A percentile compares a stretch with the other conserved stretches of the same genome.
Conservation (phyloP, 2,888 invertebrate species). For the Thelaira solivaga region DNA sequence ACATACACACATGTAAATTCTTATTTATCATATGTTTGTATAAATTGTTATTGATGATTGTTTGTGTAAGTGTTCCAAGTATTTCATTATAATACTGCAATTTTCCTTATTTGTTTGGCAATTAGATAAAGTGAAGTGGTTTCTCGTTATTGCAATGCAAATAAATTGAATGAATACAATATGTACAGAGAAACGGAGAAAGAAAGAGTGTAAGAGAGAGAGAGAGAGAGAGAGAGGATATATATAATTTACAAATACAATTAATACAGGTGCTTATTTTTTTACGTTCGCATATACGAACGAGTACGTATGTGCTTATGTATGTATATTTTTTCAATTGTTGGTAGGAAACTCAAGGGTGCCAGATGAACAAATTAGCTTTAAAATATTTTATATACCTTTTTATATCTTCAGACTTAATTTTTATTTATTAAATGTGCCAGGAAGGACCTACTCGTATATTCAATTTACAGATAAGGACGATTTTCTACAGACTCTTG, state of each 20-base stretch:
- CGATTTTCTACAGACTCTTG: too few species aligned
- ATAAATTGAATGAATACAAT: not conserved
- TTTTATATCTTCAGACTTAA: too few species aligned
- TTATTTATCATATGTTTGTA: not conserved
- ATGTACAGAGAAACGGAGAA: too few species aligned
- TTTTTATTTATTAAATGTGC: too few species aligned
- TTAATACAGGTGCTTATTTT: not conserved
- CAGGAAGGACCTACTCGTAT: too few species aligned
- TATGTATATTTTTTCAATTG: not conserved
- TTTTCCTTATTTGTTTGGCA: conserved; percentile 52
- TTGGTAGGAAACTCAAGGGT: not conserved
- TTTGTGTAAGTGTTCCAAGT: conserved; percentile 7
- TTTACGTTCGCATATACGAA: too few species aligned
- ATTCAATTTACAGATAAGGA: too few species aligned
- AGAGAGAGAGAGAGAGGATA: not conserved
- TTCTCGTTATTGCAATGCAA: conserved; percentile 22
- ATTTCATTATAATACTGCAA: conserved; percentile 41
- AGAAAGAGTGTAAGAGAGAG: not conserved
- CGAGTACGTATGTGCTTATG: conserved; percentile 9
- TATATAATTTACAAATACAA: not conserved
- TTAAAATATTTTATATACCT: too few species aligned
- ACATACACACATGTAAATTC: not conserved
- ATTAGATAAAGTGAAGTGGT: conserved; percentile 61
- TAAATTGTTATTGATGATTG: not conserved
- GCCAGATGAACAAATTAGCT: too few species aligned